Evolutionary conservation across 2,113 vertebrate genomes (phyloP).

Genomic region (Serinus canaria): DNA sequence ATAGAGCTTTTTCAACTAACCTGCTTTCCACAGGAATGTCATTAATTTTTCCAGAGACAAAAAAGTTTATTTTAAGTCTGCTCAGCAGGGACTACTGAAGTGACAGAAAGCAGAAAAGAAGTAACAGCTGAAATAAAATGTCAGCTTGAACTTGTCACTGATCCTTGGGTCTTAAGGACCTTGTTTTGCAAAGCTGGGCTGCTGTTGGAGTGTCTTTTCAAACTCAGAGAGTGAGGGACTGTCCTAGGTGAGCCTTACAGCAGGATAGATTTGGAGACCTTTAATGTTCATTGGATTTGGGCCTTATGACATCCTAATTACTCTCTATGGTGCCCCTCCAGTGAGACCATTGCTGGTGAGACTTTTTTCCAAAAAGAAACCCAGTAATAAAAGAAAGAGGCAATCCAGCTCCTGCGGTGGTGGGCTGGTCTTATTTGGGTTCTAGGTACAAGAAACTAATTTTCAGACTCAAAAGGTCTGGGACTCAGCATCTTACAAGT

Average conservation of each 20-base stretch:
- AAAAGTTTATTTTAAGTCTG: slow-evolving; percentile 10
- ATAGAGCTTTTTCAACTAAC: background rate
- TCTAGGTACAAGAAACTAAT: background rate
- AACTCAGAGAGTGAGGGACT: background rate
- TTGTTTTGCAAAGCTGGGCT: background rate
- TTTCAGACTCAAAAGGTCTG: background rate
- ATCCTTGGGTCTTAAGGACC: background rate
- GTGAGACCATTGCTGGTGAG: background rate
- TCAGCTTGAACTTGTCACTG: background rate
- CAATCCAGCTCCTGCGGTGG: background rate
- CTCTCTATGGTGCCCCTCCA: background rate
- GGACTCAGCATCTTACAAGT: background rate
- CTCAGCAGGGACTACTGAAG: background rate
- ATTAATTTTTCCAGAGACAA: background rate
- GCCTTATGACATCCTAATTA: background rate
- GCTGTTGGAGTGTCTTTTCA: background rate
- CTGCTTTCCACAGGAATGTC: background rate
- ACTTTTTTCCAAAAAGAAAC: background rate
- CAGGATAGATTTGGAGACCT: background rate
- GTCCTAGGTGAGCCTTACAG: background rate
- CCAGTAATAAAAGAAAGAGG: background rate
- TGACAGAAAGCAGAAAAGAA: slow-evolving; percentile 15
- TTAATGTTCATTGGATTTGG: background rate
- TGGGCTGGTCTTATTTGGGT: background rate
- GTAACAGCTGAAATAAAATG: background rate